Evolutionary conservation across 2,797 vertebrate species (phyloP), one percentile per base, ranked within the genome.

Genomic region (Platyrinchus mystaceus): DNA sequence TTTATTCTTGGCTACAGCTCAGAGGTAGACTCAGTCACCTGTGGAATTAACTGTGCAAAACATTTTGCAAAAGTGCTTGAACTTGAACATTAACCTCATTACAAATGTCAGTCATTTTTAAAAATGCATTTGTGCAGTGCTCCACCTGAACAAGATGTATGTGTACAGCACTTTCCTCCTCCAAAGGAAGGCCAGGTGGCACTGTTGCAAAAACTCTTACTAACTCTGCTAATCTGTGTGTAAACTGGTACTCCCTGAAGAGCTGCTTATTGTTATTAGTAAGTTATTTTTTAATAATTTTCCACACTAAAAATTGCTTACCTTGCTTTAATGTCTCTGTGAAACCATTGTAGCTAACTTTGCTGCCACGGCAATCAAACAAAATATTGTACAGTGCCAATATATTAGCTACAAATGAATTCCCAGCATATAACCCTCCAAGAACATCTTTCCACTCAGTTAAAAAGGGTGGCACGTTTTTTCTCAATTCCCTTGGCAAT

Each of bases 321-420:
- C 39, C 87, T 83, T 78, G 30, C n/a, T 87, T 85, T 71, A 75
- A 83, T 70, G n/a, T 89, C 39, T 53, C 68, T 58, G 20, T 5
- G 5, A 89, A 95, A 64, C 49, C 41, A 46, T 27, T 85, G 68
- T 62, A 87, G 58, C 60, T 87, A 79, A 62, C 24, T 84, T 88
- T 95, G 67, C 86, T 95, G 67, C 83, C 81, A 77, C 90, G 92
- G 84, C 56, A 92, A 80, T 92, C 3, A 4, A 88, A 91, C 56
- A 90, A 87, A 95, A 93, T 71, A 62, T 27, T 78, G 62, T 34
- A 36, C 43, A 27, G 36, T 81, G 68, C 75, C 84, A 89, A 89
- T 36, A 84, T 36, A 37, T 46, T 70, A 27, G 68, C n/a, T 83
- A 37, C 2, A 0, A 52, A 34, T 58, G 34, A 60, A 32, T 74